Percentiles rank a stretch among this genome's conserved stretches.
Evolutionary conservation across 2,797 vertebrate genomes (phyloP).

Genomic region (Chaenodraco wilsoni): DNA sequence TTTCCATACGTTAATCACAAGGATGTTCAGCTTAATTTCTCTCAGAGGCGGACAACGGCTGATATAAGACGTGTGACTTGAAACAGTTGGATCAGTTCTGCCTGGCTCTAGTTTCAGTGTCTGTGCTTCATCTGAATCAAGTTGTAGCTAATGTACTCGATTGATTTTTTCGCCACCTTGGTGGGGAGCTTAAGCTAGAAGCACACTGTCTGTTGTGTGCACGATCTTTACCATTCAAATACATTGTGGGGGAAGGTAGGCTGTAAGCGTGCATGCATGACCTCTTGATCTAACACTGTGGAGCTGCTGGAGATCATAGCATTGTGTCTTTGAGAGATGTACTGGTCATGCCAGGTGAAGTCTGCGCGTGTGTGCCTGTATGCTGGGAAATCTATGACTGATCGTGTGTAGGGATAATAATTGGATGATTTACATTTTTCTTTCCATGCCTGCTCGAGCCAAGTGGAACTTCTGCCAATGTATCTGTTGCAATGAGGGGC

Average conservation of each 20-base stretch:
- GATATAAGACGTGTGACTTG: conserved; percentile 50
- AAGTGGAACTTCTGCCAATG: conserved; percentile 56
- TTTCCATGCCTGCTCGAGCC: conserved; percentile 37
- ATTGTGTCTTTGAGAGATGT: conserved; percentile 40
- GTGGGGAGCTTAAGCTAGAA: conserved; percentile 48
- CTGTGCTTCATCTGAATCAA: conserved; percentile 57
- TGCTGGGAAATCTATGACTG: conserved; percentile 51
- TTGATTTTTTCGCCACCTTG: conserved; percentile 35
- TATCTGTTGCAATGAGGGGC: conserved; percentile 48
- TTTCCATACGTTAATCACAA: conserved; percentile 71
- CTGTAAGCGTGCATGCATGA: conserved; percentile 28
- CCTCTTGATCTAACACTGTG: conserved; percentile 47
- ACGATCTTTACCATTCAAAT: conserved; percentile 8
- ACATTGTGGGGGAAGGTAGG: conserved; percentile 13
- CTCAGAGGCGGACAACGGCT: conserved; percentile 14
- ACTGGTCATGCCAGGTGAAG: conserved; percentile 55
- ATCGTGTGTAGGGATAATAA: conserved; percentile 51
- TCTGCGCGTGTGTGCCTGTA: neutral
- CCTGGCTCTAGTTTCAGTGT: conserved; percentile 36
- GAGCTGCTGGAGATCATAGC: conserved; percentile 49
- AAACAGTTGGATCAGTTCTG: conserved; percentile 43
- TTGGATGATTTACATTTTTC: conserved; percentile 52
- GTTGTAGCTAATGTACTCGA: conserved; percentile 38
- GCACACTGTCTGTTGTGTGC: conserved; percentile 35
- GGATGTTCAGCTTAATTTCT: conserved; percentile 64